Evolutionary conservation across 2,797 vertebrate genomes (phyloP).

Genomic region (Potorous gilbertii): DNA sequence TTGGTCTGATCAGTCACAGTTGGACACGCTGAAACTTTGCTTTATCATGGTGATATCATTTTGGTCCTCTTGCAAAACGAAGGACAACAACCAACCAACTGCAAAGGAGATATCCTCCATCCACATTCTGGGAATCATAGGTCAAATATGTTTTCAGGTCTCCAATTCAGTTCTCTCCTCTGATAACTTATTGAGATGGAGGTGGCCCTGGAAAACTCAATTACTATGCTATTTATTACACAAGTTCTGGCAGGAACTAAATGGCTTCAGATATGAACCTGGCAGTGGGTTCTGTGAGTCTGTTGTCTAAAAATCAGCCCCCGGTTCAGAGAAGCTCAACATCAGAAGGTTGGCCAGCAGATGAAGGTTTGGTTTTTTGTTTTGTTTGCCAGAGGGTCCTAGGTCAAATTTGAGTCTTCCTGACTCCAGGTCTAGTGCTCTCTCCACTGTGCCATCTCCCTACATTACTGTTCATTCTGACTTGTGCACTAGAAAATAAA

Average conservation of each 20-base stretch:
- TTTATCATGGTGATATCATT: too few relatives aligned
- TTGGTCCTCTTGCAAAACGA: too few relatives aligned
- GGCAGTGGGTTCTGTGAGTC: not conserved
- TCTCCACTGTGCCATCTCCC: not conserved
- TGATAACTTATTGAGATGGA: not conserved
- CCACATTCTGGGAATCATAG: not conserved
- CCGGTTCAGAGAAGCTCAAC: not conserved
- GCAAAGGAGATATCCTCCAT: conserved; percentile 12
- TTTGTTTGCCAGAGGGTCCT: not conserved
- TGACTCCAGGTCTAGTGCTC: too few relatives aligned
- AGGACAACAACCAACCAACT: too few relatives aligned
- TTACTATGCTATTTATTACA: not conserved
- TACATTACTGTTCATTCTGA: not conserved
- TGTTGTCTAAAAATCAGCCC: not conserved
- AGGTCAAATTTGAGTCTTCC: too few relatives aligned
- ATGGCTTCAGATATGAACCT: not conserved
- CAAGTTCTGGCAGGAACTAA: not conserved
- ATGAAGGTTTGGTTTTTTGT: not conserved
- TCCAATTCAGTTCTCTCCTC: not conserved
- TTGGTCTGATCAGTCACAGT: too few relatives aligned
- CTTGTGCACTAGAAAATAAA: too few relatives aligned
- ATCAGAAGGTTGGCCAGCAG: not conserved
- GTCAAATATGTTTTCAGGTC: conserved; percentile 18
- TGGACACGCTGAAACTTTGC: too few relatives aligned
- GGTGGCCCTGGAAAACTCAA: not conserved